Percentiles rank a stretch among this genome's conserved stretches.
Evolutionary conservation across 1,140 invertebrate genomes (phyloP).

Genomic region (Meloidogyne chitwoodi): DNA sequence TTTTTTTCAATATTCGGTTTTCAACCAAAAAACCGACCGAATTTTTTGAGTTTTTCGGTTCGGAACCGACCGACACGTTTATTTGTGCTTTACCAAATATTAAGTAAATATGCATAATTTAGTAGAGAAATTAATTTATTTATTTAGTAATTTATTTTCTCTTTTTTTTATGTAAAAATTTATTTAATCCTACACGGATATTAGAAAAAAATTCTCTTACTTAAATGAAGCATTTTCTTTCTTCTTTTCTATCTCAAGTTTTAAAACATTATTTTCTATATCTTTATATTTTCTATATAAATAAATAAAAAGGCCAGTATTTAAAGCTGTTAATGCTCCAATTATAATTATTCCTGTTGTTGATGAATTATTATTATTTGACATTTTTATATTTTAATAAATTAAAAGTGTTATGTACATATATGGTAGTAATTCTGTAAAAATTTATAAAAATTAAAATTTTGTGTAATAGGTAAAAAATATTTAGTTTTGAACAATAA

Average conservation of each 20-base stretch:
- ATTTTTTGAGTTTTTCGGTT: too few relatives aligned
- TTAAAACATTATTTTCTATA: not conserved
- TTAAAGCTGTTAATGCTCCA: not conserved
- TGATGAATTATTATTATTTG: not conserved
- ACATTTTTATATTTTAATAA: not conserved
- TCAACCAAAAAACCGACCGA: too few relatives aligned
- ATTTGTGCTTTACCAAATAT: too few relatives aligned
- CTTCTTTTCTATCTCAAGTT: not conserved
- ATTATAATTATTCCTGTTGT: not conserved
- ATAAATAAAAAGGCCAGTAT: not conserved
- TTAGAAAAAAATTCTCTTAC: not conserved
- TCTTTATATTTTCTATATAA: slow-evolving; percentile 9
- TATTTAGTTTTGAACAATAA: too few relatives aligned
- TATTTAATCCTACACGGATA: too few relatives aligned
- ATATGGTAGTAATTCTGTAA: not conserved
- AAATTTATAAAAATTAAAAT: not conserved
- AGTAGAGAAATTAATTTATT: too few relatives aligned
- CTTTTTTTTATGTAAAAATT: too few relatives aligned
- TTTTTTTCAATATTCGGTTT: too few relatives aligned
- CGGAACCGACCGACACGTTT: too few relatives aligned
- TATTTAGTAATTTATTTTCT: too few relatives aligned
- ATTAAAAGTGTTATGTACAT: not conserved
- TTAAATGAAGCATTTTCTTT: not conserved
- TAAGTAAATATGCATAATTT: too few relatives aligned
- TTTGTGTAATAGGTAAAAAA: not conserved